phyloP scores from a whole-genome alignment of 2,113 vertebrate species.

The Takifugu bimaculatus region DNA sequence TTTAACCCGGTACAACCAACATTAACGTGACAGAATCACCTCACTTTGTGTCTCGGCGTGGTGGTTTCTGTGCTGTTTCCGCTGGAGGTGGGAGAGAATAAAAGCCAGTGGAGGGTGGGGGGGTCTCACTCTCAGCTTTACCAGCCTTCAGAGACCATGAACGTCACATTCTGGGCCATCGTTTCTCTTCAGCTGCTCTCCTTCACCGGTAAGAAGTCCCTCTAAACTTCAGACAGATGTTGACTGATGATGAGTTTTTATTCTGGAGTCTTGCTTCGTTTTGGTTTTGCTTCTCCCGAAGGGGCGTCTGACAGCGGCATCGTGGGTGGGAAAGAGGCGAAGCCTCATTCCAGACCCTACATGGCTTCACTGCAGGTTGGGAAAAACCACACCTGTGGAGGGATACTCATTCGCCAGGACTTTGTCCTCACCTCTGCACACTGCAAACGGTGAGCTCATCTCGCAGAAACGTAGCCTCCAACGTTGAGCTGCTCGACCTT shows the following conservation, averaged over 20 bases:
- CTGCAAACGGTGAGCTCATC: constrained; percentile 39
- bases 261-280: background rate
- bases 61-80: too few species aligned
- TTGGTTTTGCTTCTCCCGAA: constrained; percentile 24
- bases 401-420: constrained; percentile 63
- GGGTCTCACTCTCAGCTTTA: background rate
- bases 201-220: constrained; percentile 36
- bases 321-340: constrained; percentile 69
- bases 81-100: background rate
- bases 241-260: too few species aligned
- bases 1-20: too few species aligned
- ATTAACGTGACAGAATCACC: too few species aligned
- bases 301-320: constrained; percentile 66
- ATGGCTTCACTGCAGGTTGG: constrained; percentile 70
- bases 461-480: background rate
- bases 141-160: constrained; percentile 9
- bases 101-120: constrained; percentile 1
- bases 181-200: constrained; percentile 20
- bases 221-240: background rate
- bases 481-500: background rate
- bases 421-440: constrained; percentile 68
- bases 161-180: background rate
- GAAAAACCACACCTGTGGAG: constrained; percentile 42
- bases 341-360: constrained; percentile 79
- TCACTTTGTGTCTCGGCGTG: too few species aligned